A percentile compares a stretch with the other conserved stretches of the same genome.
Evolutionary conservation across 2,797 vertebrate genomes (phyloP).

Genomic region (Cynodonichthys magdalenae): DNA sequence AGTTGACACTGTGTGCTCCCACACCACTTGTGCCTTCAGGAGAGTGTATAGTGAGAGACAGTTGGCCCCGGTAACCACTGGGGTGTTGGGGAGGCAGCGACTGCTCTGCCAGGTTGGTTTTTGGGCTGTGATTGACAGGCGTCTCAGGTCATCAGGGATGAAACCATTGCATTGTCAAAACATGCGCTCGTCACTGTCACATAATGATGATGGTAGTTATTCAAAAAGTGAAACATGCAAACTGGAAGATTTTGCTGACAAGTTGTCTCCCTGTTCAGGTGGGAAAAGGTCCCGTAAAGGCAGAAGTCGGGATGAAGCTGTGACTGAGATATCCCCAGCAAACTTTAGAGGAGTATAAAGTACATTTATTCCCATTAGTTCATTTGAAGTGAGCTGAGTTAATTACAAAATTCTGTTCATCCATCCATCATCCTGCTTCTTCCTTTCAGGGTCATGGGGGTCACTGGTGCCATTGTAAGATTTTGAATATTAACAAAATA

Average conservation of each 20-base stretch:
- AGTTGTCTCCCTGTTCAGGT: constrained; percentile 6
- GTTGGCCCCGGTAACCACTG: background rate
- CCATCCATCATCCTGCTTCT: no score
- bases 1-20: background rate
- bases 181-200: constrained; percentile 45
- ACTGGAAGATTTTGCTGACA: constrained; percentile 2
- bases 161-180: constrained; percentile 56
- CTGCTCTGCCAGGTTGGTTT: constrained; percentile 21
- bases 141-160: constrained; percentile 57
- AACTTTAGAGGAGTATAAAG: no score
- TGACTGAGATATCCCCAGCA: background rate
- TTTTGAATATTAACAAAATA: no score
- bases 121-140: constrained; percentile 64
- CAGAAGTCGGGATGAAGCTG: background rate
- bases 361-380: no score
- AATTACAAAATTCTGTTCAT: no score
- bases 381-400: no score
- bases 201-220: constrained; percentile 53
- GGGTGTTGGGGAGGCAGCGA: constrained; percentile 23
- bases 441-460: no score
- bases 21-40: constrained; percentile 12
- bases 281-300: constrained; percentile 1
- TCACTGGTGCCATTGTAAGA: no score
- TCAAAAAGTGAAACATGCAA: constrained; percentile 27
- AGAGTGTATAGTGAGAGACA: constrained; percentile 23